Conservation (phyloP, 1,140 invertebrate genomes). For the Leptestheria dahalacensis region DNA sequence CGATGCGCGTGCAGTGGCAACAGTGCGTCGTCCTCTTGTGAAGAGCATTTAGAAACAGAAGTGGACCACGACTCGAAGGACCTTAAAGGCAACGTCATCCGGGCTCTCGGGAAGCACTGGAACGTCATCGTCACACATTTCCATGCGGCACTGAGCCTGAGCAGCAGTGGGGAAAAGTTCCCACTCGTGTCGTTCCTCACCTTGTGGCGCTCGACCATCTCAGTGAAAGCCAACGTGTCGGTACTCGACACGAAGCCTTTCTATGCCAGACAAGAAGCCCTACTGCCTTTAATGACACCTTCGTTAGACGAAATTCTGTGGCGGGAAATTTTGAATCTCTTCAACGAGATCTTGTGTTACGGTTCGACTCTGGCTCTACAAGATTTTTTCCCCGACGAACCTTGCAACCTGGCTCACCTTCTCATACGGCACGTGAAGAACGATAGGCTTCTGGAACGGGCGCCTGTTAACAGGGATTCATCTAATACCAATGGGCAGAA, state of each 20-base stretch:
- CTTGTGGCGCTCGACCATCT: constrained; percentile 76
- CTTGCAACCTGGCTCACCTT: constrained; percentile 64
- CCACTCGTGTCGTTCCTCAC: constrained; percentile 63
- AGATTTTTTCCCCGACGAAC: constrained; percentile 69
- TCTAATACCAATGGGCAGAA: not conserved
- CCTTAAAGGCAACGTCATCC: constrained; percentile 66
- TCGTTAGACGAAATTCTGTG: constrained; percentile 61
- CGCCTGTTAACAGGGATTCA: constrained; percentile 31
- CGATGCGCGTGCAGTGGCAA: not conserved
- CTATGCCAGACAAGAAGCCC: constrained; percentile 63
- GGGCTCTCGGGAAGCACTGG: constrained; percentile 67
- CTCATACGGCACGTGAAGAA: constrained; percentile 71
- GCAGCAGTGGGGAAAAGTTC: constrained; percentile 33
- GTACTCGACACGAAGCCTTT: constrained; percentile 76
- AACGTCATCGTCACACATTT: constrained; percentile 48
- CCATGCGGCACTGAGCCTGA: constrained; percentile 30
- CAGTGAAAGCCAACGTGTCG: constrained; percentile 73
- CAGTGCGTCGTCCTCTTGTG: not conserved
- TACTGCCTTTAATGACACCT: constrained; percentile 53
- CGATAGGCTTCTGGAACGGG: constrained; percentile 51
- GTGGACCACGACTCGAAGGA: constrained; percentile 19
- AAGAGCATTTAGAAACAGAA: not conserved
- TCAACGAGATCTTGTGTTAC: constrained; percentile 78
- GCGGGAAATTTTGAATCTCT: constrained; percentile 62
- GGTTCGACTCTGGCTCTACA: constrained; percentile 73